These are phyloP conservation scores for Thera britannica DNA, from an alignment of 2,888 invertebrate genomes.

Conservation along the genomic window DNA sequence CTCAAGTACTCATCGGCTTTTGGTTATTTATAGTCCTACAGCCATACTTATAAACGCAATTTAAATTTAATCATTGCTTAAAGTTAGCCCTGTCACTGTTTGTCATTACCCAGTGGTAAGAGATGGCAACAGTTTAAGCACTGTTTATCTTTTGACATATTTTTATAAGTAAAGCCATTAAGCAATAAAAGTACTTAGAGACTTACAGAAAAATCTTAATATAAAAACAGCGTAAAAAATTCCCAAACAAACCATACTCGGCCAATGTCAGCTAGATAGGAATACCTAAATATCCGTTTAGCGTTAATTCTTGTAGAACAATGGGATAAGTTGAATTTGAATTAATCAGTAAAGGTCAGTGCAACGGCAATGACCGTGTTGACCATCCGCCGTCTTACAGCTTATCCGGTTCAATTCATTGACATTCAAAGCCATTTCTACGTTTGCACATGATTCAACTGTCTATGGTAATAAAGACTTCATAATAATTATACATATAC, in stretches of 20 bases:
- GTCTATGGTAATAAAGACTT: constrained; percentile 15
- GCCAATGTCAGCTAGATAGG: constrained; percentile 38
- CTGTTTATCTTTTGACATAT: too few species aligned
- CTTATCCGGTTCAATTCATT: constrained; percentile 48
- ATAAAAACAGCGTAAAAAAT: background rate
- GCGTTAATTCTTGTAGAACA: constrained; percentile 54
- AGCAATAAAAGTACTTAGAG: too few species aligned
- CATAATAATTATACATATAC: constrained; percentile 11
- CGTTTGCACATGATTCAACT: constrained; percentile 14
- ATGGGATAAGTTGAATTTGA: constrained; percentile 53
- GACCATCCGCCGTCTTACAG: constrained; percentile 35
- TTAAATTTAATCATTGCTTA: too few species aligned
- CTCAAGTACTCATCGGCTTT: too few species aligned
- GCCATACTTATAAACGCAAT: too few species aligned
- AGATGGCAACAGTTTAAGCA: too few species aligned
- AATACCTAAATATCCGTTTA: constrained; percentile 19
- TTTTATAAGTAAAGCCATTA: too few species aligned
- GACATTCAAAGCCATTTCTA: constrained; percentile 35
- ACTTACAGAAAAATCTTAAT: background rate
- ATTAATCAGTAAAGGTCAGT: constrained; percentile 38
- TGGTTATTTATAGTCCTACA: too few species aligned
- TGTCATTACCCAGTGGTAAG: too few species aligned
- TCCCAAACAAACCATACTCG: constrained; percentile 19
- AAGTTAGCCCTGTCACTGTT: too few species aligned
- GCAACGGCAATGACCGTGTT: constrained; percentile 54